A percentile compares a stretch with the other conserved stretches of the same genome.
These are phyloP conservation scores for Strigops habroptila DNA, from an alignment of 2,113 vertebrate species.

Conservation along the genomic window DNA sequence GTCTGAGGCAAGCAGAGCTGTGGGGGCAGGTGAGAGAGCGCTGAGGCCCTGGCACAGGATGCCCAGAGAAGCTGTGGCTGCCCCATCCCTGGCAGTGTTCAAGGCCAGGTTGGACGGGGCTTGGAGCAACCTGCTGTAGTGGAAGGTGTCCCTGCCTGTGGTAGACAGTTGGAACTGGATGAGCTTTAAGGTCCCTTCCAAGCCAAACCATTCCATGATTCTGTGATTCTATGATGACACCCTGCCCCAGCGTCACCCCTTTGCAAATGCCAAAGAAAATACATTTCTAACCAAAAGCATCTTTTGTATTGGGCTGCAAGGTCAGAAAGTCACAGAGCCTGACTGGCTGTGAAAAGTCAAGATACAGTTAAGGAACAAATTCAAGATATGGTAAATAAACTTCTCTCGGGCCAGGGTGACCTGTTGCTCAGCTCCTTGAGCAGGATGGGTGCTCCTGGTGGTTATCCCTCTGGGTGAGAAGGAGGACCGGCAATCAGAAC, in stretches of 20 bases:
- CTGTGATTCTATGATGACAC: too few species aligned
- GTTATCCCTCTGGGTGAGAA: too few species aligned
- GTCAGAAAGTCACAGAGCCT: background rate
- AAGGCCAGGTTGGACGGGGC: background rate
- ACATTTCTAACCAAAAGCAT: background rate
- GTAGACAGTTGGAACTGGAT: rapidly evolving
- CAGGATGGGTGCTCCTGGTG: background rate
- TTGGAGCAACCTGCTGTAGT: background rate
- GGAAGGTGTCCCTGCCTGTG: background rate
- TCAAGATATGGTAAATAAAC: background rate
- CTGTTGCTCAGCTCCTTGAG: background rate
- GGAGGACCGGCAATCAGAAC: background rate
- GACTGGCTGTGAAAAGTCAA: background rate
- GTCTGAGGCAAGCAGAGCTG: background rate
- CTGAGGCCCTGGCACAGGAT: background rate
- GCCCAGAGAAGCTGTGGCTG: background rate
- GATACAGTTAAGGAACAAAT: background rate
- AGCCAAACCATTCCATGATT: background rate
- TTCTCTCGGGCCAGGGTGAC: background rate
- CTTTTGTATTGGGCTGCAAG: background rate
- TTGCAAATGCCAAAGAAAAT: rapidly evolving
- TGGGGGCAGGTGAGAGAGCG: background rate
- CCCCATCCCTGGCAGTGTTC: background rate
- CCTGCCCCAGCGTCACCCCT: background rate
- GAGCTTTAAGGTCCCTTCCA: background rate